Conservation (phyloP, 2,888 invertebrate species). For the Cepaea hortensis region DNA sequence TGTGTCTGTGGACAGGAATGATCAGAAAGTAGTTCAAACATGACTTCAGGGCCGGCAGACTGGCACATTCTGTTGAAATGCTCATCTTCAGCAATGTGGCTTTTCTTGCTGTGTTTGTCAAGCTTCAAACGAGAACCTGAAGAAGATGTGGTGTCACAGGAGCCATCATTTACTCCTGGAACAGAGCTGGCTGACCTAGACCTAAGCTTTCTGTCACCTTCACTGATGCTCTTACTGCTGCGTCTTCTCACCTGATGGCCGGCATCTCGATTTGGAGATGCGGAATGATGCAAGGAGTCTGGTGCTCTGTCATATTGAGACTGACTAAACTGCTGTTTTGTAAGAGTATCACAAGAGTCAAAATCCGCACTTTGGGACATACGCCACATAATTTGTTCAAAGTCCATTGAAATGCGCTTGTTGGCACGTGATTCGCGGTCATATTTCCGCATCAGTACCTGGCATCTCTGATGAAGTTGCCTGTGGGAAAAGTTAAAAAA, state of each 20-base stretch:
- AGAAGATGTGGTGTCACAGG: conserved; percentile 27
- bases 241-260: conserved; percentile 30
- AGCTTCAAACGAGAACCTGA: conserved; percentile 44
- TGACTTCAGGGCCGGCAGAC: conserved; percentile 38
- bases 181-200: conserved; percentile 65
- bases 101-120: conserved; percentile 24
- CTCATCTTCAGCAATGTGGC: background rate
- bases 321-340: conserved; percentile 58
- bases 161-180: conserved; percentile 52
- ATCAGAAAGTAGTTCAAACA: background rate
- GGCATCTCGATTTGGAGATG: conserved; percentile 52
- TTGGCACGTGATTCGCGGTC: conserved; percentile 88
- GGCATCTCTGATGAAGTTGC: conserved; percentile 84
- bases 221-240: conserved; percentile 33
- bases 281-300: conserved; percentile 51
- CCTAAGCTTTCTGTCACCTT: conserved; percentile 61
- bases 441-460: conserved; percentile 81
- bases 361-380: conserved; percentile 76
- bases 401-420: conserved; percentile 86
- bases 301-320: conserved; percentile 59
- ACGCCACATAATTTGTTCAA: conserved; percentile 92
- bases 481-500: conserved; percentile 75
- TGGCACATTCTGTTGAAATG: conserved; percentile 27
- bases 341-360: conserved; percentile 58
- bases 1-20: background rate